A percentile compares a stretch with the other conserved stretches of the same genome.
phyloP scores from a whole-genome alignment of 1,140 invertebrate genomes.

The Drosophila guanche region DNA sequence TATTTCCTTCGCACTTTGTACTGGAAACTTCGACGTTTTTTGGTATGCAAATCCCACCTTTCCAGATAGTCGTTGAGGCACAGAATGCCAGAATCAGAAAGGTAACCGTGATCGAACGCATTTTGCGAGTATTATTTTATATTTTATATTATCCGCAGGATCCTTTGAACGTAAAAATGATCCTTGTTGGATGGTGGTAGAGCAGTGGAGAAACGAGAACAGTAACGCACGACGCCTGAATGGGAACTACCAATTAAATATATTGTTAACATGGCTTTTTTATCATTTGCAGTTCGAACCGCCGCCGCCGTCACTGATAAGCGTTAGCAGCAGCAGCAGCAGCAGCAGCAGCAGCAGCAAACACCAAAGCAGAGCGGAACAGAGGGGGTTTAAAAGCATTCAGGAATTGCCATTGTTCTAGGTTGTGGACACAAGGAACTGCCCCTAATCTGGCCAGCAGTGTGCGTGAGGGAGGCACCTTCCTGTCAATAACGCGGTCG shows the following conservation, averaged over 20 bases:
- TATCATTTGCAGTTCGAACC: slow-evolving; percentile 48
- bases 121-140: slow-evolving; percentile 15
- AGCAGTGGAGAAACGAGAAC: slow-evolving; percentile 41
- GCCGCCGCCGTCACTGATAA: slow-evolving; percentile 53
- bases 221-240: slow-evolving; percentile 58
- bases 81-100: slow-evolving; percentile 45
- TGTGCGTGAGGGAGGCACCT: not conserved
- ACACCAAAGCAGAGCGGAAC: slow-evolving; percentile 8
- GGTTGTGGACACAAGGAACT: not conserved
- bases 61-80: slow-evolving; percentile 29
- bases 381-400: not conserved
- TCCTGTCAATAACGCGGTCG: slow-evolving; percentile 27
- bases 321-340: slow-evolving; percentile 18
- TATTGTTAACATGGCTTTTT: slow-evolving; percentile 79
- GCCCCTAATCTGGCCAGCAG: not conserved
- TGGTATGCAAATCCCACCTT: slow-evolving; percentile 50
- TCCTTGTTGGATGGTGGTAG: not conserved
- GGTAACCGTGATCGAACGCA: slow-evolving; percentile 32
- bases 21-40: not conserved
- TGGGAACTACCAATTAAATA: slow-evolving; percentile 79
- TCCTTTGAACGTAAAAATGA: not conserved
- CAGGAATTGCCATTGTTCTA: slow-evolving; percentile 16
- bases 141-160: slow-evolving; percentile 6
- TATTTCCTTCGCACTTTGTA: slow-evolving; percentile 8
- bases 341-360: slow-evolving; percentile 23